Conservation (phyloP, 2,888 invertebrate genomes). For the Tolmerus cingulatus region DNA sequence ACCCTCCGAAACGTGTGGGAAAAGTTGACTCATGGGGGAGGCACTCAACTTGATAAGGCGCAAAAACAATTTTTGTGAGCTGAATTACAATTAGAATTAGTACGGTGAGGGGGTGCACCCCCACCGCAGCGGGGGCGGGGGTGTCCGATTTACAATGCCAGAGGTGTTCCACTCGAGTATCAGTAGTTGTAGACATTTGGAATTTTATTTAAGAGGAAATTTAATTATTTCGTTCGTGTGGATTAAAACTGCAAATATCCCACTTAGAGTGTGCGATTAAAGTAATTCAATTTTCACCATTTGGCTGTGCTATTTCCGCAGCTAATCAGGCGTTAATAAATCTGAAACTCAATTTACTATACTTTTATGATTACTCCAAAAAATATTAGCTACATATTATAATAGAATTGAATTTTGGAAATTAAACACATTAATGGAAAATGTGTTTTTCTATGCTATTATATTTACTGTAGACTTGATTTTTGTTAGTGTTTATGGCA, state of each 20-base stretch:
- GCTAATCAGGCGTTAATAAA: neutral
- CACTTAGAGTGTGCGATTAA: neutral
- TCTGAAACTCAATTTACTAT: neutral
- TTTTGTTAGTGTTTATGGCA: too few species aligned
- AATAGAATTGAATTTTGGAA: too few species aligned
- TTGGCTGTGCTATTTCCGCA: neutral
- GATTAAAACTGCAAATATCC: conserved; percentile 36
- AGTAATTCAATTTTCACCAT: conserved; percentile 19
- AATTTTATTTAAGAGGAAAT: conserved; percentile 35
- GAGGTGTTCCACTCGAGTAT: neutral
- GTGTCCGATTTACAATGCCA: conserved; percentile 19
- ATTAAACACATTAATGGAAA: too few species aligned
- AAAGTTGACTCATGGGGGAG: conserved; percentile 23
- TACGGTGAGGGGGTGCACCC: neutral
- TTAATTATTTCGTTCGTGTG: conserved; percentile 26
- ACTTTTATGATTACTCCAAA: neutral
- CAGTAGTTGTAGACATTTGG: conserved; percentile 17
- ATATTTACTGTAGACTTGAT: too few species aligned
- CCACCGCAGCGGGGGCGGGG: neutral
- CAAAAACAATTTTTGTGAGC: conserved; percentile 42
- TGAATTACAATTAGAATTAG: conserved; percentile 45
- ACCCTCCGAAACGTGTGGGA: neutral
- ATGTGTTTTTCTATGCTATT: too few species aligned
- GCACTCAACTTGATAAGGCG: conserved; percentile 41
- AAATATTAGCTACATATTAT: too few species aligned